These are phyloP conservation scores for Apis cerana DNA, from an alignment of 1,140 invertebrate species.

Conservation along the genomic window DNA sequence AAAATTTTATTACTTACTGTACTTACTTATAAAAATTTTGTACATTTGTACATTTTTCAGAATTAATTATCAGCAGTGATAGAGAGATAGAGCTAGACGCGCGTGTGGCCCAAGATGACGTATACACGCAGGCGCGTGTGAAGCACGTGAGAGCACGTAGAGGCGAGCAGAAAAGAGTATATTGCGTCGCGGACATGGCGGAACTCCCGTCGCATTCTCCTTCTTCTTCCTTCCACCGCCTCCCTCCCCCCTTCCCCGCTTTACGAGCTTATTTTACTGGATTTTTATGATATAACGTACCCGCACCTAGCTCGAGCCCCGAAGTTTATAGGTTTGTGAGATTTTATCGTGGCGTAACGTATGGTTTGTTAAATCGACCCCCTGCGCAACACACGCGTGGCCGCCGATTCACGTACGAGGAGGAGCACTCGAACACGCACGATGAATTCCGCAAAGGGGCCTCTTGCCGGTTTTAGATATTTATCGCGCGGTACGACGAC, in stretches of 20 bases:
- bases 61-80: conserved; percentile 17
- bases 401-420: conserved; percentile 19
- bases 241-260: conserved; percentile 58
- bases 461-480: conserved; percentile 29
- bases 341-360: conserved; percentile 81
- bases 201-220: conserved; percentile 14
- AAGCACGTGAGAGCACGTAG: conserved; percentile 38
- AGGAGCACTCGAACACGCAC: conserved; percentile 29
- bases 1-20: no score
- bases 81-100: background rate
- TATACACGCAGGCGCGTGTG: conserved; percentile 6
- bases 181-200: conserved; percentile 38
- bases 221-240: conserved; percentile 27
- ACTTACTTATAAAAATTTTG: no score
- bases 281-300: conserved; percentile 81
- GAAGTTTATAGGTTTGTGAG: conserved; percentile 80
- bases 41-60: no score
- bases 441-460: conserved; percentile 63
- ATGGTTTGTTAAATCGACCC: conserved; percentile 81
- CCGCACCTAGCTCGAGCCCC: conserved; percentile 70
- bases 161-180: conserved; percentile 26
- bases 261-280: conserved; percentile 81
- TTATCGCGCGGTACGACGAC: conserved; percentile 41
- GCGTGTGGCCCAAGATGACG: background rate
- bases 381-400: conserved; percentile 37